Percentiles rank a stretch among this genome's conserved stretches.
Conservation (phyloP, 2,113 vertebrate species). For the Pterocles gutturalis region DNA sequence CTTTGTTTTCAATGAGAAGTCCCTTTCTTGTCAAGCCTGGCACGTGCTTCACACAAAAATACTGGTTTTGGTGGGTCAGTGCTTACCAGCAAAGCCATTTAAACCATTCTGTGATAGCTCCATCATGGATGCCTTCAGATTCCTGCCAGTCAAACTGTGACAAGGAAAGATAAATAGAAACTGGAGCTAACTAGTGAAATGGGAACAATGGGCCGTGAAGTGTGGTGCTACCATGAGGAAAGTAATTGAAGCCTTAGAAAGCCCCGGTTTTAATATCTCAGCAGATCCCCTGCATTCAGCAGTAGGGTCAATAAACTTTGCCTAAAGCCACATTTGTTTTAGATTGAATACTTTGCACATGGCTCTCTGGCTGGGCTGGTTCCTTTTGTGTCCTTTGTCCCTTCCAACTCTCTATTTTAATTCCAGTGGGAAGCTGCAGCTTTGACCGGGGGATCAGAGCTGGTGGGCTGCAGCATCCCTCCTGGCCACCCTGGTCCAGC, state of each 20-base stretch:
- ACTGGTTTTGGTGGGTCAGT: not conserved
- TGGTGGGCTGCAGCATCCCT: not conserved
- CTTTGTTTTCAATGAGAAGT: not conserved
- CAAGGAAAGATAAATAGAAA: not conserved
- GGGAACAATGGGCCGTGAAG: not conserved
- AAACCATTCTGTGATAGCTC: not conserved
- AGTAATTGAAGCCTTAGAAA: not conserved
- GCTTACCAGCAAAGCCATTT: not conserved
- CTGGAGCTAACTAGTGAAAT: not conserved
- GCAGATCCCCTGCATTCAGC: not conserved
- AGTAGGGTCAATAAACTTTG: not conserved
- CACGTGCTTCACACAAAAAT: not conserved
- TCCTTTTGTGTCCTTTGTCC: slow-evolving; percentile 3
- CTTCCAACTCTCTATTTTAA: not conserved
- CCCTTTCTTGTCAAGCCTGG: not conserved
- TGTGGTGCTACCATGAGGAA: not conserved
- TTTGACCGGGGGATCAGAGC: not conserved
- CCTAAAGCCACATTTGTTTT: slow-evolving; percentile 34
- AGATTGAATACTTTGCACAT: slow-evolving; percentile 2
- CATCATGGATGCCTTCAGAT: not conserved
- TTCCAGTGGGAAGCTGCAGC: not conserved
- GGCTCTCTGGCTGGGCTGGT: not conserved
- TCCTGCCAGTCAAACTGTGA: not conserved
- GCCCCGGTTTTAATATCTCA: not conserved
- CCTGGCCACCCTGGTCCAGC: not conserved